These are phyloP conservation scores for Dissostichus mawsoni DNA, from an alignment of 2,113 vertebrate species.

Conservation along the genomic window DNA sequence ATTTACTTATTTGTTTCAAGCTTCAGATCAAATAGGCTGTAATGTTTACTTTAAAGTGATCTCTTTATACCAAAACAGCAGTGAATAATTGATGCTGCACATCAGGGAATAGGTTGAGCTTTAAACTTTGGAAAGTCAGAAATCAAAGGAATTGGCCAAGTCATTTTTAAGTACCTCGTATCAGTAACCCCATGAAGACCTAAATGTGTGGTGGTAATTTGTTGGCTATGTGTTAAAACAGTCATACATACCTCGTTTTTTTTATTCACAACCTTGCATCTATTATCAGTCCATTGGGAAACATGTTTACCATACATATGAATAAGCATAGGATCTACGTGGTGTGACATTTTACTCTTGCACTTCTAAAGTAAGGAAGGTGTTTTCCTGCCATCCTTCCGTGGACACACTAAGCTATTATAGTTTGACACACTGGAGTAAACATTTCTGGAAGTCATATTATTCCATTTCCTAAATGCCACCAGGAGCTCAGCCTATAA, in stretches of 20 bases:
- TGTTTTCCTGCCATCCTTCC: constrained; percentile 2
- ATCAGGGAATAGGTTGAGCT: neutral
- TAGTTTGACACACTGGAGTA: constrained; percentile 30
- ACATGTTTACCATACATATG: neutral
- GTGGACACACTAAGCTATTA: neutral
- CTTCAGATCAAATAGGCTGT: constrained; percentile 36
- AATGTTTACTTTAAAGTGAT: constrained; percentile 38
- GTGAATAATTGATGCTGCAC: constrained; percentile 14
- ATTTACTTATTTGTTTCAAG: constrained; percentile 42
- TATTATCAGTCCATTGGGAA: neutral
- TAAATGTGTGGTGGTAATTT: neutral
- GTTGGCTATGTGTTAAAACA: neutral
- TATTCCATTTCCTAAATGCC: constrained; percentile 62
- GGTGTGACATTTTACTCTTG: constrained; percentile 38
- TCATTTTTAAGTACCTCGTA: neutral
- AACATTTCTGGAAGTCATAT: constrained; percentile 51
- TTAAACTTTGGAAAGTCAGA: neutral
- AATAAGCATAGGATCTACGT: neutral
- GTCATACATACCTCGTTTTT: neutral
- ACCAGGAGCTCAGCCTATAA: constrained; percentile 61
- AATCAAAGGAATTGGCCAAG: constrained; percentile 1
- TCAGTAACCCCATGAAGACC: neutral
- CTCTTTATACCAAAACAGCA: constrained; percentile 8
- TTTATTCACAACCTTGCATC: neutral
- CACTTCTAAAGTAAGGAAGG: constrained; percentile 20